Evolutionary conservation across 2,888 invertebrate species (phyloP).

Genomic region (Meandrusa payeni): DNA sequence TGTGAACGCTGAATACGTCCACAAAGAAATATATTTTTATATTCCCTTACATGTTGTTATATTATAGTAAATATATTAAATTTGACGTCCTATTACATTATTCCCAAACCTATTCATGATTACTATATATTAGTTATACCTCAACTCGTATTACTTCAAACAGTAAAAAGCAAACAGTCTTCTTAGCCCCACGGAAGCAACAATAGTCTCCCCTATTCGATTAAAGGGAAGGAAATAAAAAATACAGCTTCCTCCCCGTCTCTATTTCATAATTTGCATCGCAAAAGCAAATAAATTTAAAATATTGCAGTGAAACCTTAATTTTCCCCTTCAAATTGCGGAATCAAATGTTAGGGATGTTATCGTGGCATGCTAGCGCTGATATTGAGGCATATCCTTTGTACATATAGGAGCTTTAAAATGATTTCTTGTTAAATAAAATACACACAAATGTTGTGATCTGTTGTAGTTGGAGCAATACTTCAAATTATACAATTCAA

Average conservation of each 20-base stretch:
- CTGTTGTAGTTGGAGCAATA: background rate
- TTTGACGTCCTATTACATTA: no score
- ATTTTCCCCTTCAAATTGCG: slow-evolving; percentile 61
- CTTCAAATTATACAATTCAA: background rate
- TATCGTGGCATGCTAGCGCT: slow-evolving; percentile 5
- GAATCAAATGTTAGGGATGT: slow-evolving; percentile 51
- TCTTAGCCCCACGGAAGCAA: slow-evolving; percentile 46
- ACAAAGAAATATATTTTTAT: no score
- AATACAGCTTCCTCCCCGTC: slow-evolving; percentile 52
- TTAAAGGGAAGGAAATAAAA: slow-evolving; percentile 61
- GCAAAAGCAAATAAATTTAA: slow-evolving; percentile 77
- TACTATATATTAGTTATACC: slow-evolving; percentile 5
- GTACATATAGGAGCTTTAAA: no score
- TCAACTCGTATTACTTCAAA: slow-evolving; percentile 25
- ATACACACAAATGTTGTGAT: background rate
- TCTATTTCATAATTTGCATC: slow-evolving; percentile 79
- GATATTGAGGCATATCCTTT: slow-evolving; percentile 2
- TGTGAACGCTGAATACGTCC: no score
- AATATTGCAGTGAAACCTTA: slow-evolving; percentile 71
- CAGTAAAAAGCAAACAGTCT: slow-evolving; percentile 61
- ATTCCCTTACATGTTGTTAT: no score
- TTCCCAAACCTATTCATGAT: no score
- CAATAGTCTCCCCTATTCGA: slow-evolving; percentile 69
- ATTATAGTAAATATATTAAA: no score
- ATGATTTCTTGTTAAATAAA: no score